phyloP scores from a whole-genome alignment of 2,888 invertebrate species.

The Geotrupes spiniger region DNA sequence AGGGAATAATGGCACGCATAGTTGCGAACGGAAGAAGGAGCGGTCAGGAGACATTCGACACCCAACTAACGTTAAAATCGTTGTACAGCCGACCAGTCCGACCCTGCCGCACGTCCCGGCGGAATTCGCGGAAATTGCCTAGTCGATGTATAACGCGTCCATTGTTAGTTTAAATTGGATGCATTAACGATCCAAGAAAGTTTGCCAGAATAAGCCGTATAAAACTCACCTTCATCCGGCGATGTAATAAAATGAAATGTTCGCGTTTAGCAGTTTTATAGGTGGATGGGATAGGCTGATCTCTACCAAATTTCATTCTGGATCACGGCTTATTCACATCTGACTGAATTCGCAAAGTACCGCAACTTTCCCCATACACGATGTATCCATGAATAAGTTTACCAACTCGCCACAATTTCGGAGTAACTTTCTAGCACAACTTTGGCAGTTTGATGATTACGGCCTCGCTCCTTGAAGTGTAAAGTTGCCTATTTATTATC shows the following conservation, averaged over 20 bases:
- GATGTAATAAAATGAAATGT: conserved; percentile 43
- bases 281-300: conserved; percentile 37
- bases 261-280: conserved; percentile 43
- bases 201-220: conserved; percentile 38
- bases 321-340: conserved; percentile 41
- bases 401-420: conserved; percentile 35
- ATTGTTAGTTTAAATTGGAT: conserved; percentile 32
- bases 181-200: conserved; percentile 37
- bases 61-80: conserved; percentile 10
- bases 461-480: conserved; percentile 25
- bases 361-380: conserved; percentile 39
- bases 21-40: conserved; percentile 22
- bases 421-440: conserved; percentile 34
- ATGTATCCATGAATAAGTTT: conserved; percentile 38
- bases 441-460: conserved; percentile 32
- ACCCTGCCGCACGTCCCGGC: conserved; percentile 16
- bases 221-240: conserved; percentile 40
- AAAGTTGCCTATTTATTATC: conserved; percentile 29
- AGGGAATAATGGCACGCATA: neutral
- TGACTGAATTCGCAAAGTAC: conserved; percentile 43
- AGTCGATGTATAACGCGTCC: conserved; percentile 14
- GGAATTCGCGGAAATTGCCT: conserved; percentile 20
- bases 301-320: conserved; percentile 38
- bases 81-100: conserved; percentile 10
- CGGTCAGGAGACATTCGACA: conserved; percentile 18